phyloP scores from a whole-genome alignment of 1,140 invertebrate species.

The Nebria ingens region DNA sequence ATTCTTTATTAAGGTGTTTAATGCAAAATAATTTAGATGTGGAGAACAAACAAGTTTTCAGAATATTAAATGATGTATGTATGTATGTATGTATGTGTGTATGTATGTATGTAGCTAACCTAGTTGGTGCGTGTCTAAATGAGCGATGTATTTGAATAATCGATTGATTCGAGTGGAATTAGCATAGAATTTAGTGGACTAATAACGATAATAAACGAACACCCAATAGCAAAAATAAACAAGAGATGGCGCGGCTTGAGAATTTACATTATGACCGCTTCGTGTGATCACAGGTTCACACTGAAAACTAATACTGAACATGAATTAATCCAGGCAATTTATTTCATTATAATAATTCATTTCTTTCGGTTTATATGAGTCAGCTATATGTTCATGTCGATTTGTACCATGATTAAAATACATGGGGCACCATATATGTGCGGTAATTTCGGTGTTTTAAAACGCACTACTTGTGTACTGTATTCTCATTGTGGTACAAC shows the following conservation, averaged over 20 bases:
- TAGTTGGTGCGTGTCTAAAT: background rate
- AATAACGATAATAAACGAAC: background rate
- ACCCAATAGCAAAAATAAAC: background rate
- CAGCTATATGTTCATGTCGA: constrained; percentile 10
- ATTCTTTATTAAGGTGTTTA: no score
- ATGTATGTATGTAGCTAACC: no score
- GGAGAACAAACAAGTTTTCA: no score
- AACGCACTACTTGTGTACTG: constrained; percentile 10
- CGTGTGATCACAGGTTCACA: background rate
- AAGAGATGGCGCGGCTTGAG: background rate
- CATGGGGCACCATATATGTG: background rate
- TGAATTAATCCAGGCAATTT: constrained; percentile 32
- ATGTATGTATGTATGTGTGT: no score
- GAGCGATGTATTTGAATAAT: background rate
- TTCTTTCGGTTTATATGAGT: constrained; percentile 16
- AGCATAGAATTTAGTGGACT: background rate
- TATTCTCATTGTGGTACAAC: constrained; percentile 22
- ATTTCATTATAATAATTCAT: constrained; percentile 35
- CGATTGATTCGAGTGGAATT: background rate
- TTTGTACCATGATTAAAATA: constrained; percentile 7
- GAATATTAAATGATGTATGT: no score
- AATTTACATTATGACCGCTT: no score
- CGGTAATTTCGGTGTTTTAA: background rate
- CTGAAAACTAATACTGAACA: constrained; percentile 28
- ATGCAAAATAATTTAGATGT: no score